Percentiles rank a stretch among this genome's conserved stretches.
Evolutionary conservation across 2,888 invertebrate genomes (phyloP).

Genomic region (Sarcophaga caerulescens): DNA sequence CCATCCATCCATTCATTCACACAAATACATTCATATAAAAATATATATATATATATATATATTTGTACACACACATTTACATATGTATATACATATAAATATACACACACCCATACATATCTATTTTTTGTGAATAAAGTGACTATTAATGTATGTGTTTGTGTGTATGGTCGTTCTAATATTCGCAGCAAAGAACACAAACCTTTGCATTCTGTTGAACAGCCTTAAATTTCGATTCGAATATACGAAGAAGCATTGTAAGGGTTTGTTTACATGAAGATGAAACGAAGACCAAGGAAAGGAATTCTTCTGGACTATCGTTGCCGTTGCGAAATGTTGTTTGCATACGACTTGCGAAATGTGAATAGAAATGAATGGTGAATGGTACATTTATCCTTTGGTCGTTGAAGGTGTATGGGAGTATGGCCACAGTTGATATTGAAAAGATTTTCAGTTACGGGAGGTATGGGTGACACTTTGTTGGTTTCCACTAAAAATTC

Average conservation of each 20-base stretch:
- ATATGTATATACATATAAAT: conserved; percentile 18
- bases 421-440: conserved; percentile 10
- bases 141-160: not conserved
- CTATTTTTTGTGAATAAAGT: not conserved
- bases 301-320: conserved; percentile 71
- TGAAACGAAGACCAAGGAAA: conserved; percentile 72
- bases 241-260: conserved; percentile 72
- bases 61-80: conserved; percentile 27
- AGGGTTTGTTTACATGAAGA: conserved; percentile 71
- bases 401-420: conserved; percentile 28
- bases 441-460: conserved; percentile 10
- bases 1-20: conserved; percentile 46
- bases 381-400: conserved; percentile 13
- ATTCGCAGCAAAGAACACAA: conserved; percentile 57
- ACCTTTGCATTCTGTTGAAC: conserved; percentile 34
- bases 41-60: too few species aligned
- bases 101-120: too few species aligned
- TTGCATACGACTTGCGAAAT: conserved; percentile 81
- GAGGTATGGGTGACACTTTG: conserved; percentile 50
- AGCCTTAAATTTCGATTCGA: conserved; percentile 56
- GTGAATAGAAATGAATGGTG: conserved; percentile 73
- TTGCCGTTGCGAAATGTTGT: conserved; percentile 79
- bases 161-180: conserved; percentile 65
- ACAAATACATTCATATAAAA: conserved; percentile 28
- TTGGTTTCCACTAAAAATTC: conserved; percentile 48